Base-by-base conservation (phyloP, 1,140 invertebrate genomes). In the Ylistrum balloti region DNA sequence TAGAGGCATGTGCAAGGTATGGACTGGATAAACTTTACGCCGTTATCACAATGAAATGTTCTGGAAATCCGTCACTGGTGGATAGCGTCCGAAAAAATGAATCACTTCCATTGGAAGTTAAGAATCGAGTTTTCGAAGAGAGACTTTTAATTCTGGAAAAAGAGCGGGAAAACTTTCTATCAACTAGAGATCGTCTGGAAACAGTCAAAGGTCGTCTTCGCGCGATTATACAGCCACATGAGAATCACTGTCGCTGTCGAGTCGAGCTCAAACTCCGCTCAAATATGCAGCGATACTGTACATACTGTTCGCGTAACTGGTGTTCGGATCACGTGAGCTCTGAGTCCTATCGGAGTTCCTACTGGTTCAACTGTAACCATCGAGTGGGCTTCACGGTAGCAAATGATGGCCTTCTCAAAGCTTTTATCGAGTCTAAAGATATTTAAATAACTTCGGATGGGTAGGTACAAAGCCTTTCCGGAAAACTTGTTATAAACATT, bases 321-420 rank as follows among this genome's bases (percentile, higher is more conserved):
- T 92, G 91, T 89, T 90, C 91, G 0, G 91, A 92, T 87, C 85
- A 90, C n/a, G 89, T 92, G 33, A 92, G 91, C 33, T 89, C 89
- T 17, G 91, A 92, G 33, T 92, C 89, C 0, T 92, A 92, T 35
- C 33, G 91, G 2, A 90, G 89, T 86, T 92, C 91, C 3, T 92
- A 92, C 33, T 92, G 91, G 91, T 92, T 92, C n/a, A 85, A 86
- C 10, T 92, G 91, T 34, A 92, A 92, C 85, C 91, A 92, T 48
- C 45, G 91, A 28, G 90, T 92, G n/a, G 91, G 91, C 34, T 92
- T 90, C 74, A 92, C 48, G 33, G 89, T 92, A 33, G 86, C 91
- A 45, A 92, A 92, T 48, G 91, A 92, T 20, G 86, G 56, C 48
- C 85, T 92, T 41, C 33, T 92, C 22, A 90, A 89, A 86, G 86